Percentiles rank a stretch among this genome's conserved stretches.
These are phyloP conservation scores for Abrostola triplasia DNA, from an alignment of 2,888 invertebrate genomes.

Conservation along the genomic window DNA sequence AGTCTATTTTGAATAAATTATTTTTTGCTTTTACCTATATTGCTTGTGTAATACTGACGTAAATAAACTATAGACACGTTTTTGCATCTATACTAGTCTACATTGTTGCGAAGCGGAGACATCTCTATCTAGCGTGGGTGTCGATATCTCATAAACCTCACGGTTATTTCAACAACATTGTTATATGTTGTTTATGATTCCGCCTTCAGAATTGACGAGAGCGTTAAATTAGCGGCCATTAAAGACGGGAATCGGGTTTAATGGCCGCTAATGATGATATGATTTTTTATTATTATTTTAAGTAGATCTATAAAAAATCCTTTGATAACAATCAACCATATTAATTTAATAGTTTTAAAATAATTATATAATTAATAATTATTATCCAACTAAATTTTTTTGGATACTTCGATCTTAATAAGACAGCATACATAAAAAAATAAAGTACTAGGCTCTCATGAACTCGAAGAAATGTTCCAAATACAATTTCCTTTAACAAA, in stretches of 20 bases:
- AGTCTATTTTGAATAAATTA: no score
- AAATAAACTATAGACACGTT: no score
- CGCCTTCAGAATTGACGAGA: slow-evolving; percentile 35
- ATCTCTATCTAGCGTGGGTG: slow-evolving; percentile 53
- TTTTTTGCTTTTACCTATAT: no score
- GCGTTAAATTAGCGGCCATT: slow-evolving; percentile 11
- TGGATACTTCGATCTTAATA: no score
- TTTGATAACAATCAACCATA: no score
- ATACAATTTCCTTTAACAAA: slow-evolving; percentile 51
- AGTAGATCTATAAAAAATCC: no score
- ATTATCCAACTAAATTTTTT: no score
- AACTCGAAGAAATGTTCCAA: slow-evolving; percentile 35
- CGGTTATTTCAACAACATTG: slow-evolving; percentile 53
- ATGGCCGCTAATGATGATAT: no score
- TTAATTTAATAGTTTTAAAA: no score
- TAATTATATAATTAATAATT: no score
- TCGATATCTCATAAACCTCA: slow-evolving; percentile 47
- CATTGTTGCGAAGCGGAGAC: slow-evolving; percentile 38
- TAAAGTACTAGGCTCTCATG: slow-evolving; percentile 47
- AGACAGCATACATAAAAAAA: not conserved
- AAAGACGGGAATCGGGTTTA: slow-evolving; percentile 16
- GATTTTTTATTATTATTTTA: no score
- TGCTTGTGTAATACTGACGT: no score
- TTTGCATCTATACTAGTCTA: not conserved
- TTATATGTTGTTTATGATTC: slow-evolving; percentile 43